A percentile compares a stretch with the other conserved stretches of the same genome.
Evolutionary conservation across 2,113 vertebrate species (phyloP).

Genomic region (Perca fluviatilis): DNA sequence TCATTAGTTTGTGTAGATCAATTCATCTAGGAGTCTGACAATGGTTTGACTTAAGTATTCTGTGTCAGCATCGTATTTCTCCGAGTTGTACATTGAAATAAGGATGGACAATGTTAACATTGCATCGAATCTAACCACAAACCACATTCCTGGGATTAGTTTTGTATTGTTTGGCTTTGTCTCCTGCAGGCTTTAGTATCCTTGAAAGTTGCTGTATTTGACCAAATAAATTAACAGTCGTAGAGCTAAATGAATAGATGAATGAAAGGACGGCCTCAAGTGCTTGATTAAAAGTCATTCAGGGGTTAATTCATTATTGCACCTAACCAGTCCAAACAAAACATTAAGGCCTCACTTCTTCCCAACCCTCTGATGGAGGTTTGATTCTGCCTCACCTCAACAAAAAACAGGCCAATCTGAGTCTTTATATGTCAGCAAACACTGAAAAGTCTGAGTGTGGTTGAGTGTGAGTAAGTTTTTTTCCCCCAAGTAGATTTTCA

Average conservation of each 20-base stretch:
- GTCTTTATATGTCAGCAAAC: not conserved
- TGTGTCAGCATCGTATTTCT: slow-evolving; percentile 20
- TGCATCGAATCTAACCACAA: not conserved
- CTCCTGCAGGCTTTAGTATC: not conserved
- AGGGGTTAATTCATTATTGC: not conserved
- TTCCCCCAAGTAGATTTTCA: no score
- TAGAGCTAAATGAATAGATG: not conserved
- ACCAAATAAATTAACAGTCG: not conserved
- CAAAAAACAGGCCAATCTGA: no score
- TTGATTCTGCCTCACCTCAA: not conserved
- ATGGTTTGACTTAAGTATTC: not conserved
- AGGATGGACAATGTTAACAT: not conserved
- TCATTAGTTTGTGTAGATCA: slow-evolving; percentile 29
- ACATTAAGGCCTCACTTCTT: slow-evolving; percentile 17
- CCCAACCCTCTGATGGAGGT: not conserved
- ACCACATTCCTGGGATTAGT: not conserved
- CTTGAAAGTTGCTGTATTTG: slow-evolving; percentile 8
- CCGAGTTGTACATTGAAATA: not conserved
- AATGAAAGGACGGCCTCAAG: slow-evolving; percentile 11
- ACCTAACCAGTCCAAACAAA: not conserved
- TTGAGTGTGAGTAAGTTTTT: not conserved
- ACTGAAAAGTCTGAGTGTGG: not conserved
- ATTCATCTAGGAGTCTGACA: slow-evolving; percentile 16
- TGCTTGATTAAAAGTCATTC: not conserved
- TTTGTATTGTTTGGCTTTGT: not conserved